phyloP scores from a whole-genome alignment of 2,888 invertebrate genomes.

The Oscheius onirici region DNA sequence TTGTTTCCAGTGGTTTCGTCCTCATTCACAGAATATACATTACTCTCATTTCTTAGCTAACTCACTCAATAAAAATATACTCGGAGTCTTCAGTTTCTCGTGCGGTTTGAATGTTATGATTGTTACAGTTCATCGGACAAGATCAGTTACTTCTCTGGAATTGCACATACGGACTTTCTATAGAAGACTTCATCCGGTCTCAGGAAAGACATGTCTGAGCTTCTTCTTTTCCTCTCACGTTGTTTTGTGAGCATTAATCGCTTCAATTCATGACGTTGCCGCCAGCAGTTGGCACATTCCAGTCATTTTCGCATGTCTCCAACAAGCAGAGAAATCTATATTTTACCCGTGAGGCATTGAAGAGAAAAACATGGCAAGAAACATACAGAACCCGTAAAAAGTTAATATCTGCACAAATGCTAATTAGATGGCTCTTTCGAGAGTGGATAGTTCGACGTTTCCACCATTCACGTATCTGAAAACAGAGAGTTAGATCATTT shows the following conservation, averaged over 20 bases:
- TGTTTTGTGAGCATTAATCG: not conserved
- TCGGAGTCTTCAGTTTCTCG: too few relatives aligned
- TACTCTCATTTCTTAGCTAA: not conserved
- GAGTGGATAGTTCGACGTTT: not conserved
- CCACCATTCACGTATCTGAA: not conserved
- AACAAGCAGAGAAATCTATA: not conserved
- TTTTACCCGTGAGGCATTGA: not conserved
- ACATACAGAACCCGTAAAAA: not conserved
- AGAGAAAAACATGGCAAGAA: not conserved
- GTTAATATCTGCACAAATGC: not conserved
- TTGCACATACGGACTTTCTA: too few relatives aligned
- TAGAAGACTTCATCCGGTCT: not conserved
- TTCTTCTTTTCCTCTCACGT: not conserved
- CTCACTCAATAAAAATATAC: too few relatives aligned
- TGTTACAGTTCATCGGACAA: too few relatives aligned
- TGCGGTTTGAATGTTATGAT: too few relatives aligned
- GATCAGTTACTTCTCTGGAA: too few relatives aligned
- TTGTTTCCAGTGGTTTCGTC: too few relatives aligned
- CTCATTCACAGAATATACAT: too few relatives aligned
- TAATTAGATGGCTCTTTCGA: conserved; percentile 13
- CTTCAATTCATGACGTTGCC: not conserved
- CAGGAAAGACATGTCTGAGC: not conserved
- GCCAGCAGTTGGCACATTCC: not conserved
- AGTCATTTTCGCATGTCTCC: not conserved
- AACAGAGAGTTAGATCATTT: not conserved